phyloP scores from a whole-genome alignment of 2,113 vertebrate species.

The Ceyx cyanopectus region DNA sequence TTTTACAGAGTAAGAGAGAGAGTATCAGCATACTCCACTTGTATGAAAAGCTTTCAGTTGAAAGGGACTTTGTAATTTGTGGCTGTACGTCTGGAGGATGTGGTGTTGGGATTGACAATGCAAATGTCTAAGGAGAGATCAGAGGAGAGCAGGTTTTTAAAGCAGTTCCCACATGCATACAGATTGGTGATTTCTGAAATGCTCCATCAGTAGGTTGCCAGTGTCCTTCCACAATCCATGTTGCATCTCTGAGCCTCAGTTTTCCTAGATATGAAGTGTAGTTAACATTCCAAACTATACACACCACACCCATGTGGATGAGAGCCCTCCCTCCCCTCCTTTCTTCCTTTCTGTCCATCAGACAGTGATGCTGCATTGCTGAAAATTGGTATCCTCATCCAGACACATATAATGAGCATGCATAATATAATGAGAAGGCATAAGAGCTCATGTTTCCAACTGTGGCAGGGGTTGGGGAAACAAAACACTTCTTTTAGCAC shows the following conservation, averaged over 20 bases:
- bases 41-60: too few species aligned
- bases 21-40: background rate
- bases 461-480: fast-evolving
- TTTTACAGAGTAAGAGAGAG: background rate
- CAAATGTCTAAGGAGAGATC: background rate
- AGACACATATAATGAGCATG: background rate
- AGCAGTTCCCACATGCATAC: background rate
- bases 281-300: background rate
- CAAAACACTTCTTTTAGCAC: background rate
- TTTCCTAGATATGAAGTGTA: background rate
- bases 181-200: background rate
- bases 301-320: background rate
- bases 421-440: background rate
- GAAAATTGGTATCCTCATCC: background rate
- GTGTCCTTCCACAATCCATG: fast-evolving
- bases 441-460: background rate
- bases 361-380: background rate
- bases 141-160: background rate
- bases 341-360: background rate
- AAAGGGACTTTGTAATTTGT: background rate
- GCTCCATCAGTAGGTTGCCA: background rate
- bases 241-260: background rate
- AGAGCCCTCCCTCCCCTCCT: background rate
- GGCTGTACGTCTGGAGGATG: background rate
- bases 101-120: background rate